These are phyloP conservation scores for Volucella zonaria DNA, from an alignment of 2,888 invertebrate genomes.

Conservation along the genomic window DNA sequence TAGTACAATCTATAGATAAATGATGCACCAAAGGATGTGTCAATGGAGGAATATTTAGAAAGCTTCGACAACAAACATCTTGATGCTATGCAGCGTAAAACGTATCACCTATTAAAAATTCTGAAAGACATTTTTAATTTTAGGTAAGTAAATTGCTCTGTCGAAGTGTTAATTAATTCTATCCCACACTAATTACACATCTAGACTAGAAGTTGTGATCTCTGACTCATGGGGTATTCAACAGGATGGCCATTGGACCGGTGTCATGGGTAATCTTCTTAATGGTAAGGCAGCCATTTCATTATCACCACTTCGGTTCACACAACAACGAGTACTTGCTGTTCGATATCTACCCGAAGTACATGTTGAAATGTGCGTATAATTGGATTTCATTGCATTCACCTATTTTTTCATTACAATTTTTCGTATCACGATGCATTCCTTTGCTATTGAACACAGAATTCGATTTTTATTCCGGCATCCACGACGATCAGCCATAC, in stretches of 20 bases:
- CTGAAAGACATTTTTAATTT: constrained; percentile 77
- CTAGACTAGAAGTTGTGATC: constrained; percentile 76
- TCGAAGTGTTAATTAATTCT: constrained; percentile 12
- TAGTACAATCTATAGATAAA: constrained; percentile 22
- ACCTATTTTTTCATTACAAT: background rate
- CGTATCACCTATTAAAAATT: constrained; percentile 77
- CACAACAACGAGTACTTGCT: constrained; percentile 74
- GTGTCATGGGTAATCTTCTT: constrained; percentile 77
- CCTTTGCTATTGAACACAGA: constrained; percentile 69
- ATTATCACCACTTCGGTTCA: constrained; percentile 78
- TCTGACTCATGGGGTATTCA: constrained; percentile 77
- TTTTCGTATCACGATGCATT: constrained; percentile 20
- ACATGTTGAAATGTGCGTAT: constrained; percentile 78
- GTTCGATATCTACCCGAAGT: constrained; percentile 76
- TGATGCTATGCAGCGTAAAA: constrained; percentile 80
- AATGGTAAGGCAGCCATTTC: constrained; percentile 75
- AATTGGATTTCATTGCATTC: constrained; percentile 29
- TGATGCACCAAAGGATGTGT: constrained; percentile 29
- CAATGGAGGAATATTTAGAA: constrained; percentile 28
- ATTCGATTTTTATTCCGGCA: constrained; percentile 80
- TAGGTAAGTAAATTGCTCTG: constrained; percentile 74
- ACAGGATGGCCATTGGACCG: constrained; percentile 77
- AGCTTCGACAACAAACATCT: constrained; percentile 75
- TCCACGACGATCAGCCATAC: constrained; percentile 78
- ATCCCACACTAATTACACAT: constrained; percentile 8